Conservation (phyloP, 2,888 invertebrate genomes). For the Parascotia fuliginaria region DNA sequence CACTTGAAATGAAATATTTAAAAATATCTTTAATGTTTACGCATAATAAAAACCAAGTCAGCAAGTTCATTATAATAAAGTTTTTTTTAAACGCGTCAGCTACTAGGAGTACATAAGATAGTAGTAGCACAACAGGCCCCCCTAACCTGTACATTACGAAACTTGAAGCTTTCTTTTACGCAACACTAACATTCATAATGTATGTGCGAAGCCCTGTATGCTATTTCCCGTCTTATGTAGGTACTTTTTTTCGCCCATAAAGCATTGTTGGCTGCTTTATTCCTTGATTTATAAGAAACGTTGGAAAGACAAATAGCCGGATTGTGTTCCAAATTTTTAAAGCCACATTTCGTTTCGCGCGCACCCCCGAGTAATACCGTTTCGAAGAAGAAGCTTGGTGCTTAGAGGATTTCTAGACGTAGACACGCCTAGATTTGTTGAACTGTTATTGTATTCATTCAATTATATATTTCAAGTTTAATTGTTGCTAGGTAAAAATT, state of each 20-base stretch:
- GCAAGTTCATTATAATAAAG: no score
- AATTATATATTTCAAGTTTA: not conserved
- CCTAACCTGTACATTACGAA: constrained; percentile 42
- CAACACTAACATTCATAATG: constrained; percentile 80
- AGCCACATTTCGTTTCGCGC: constrained; percentile 90
- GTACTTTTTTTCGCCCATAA: constrained; percentile 86
- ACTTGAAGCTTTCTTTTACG: constrained; percentile 68
- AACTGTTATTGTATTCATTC: constrained; percentile 9
- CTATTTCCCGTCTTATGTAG: constrained; percentile 84
- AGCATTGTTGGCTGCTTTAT: constrained; percentile 88
- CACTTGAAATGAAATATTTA: no score
- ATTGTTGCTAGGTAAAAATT: not conserved
- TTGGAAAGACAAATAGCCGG: constrained; percentile 91
- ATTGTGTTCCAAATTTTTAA: constrained; percentile 93
- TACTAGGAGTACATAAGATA: constrained; percentile 26
- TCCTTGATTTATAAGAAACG: constrained; percentile 90
- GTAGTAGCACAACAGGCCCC: constrained; percentile 27
- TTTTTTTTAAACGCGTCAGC: no score
- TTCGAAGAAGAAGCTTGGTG: constrained; percentile 63
- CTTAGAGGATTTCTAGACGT: constrained; percentile 47
- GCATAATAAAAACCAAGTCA: no score
- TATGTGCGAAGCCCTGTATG: constrained; percentile 79
- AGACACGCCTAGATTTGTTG: constrained; percentile 27
- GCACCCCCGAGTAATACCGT: constrained; percentile 74
- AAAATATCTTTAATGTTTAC: no score